These are phyloP conservation scores for Caerostris extrusa DNA, from an alignment of 1,140 invertebrate genomes.

Conservation along the genomic window DNA sequence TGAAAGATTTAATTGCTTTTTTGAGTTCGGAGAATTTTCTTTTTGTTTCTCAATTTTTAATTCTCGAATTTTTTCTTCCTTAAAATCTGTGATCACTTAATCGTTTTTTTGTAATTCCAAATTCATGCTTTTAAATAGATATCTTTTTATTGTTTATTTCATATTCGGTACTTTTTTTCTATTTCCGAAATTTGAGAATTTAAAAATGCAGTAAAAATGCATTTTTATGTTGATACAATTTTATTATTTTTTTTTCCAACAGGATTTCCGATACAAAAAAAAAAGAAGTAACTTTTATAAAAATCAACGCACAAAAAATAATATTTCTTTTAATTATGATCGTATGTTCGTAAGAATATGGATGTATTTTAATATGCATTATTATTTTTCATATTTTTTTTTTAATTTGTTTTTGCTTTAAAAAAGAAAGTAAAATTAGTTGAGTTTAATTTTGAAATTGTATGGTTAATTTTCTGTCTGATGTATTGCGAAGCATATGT, in stretches of 20 bases:
- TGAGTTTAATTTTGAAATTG: background rate
- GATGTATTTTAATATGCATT: background rate
- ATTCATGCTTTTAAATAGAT: background rate
- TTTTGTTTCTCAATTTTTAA: no score
- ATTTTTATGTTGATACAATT: no score
- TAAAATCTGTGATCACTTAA: background rate
- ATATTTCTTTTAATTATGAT: background rate
- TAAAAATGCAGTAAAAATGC: no score
- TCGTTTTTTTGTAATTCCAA: slow-evolving; percentile 47
- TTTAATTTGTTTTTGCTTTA: background rate
- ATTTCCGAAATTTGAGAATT: background rate
- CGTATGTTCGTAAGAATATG: background rate
- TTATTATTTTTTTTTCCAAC: no score
- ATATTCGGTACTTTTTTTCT: background rate
- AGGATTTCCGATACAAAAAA: no score
- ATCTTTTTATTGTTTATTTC: background rate
- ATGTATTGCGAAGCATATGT: background rate
- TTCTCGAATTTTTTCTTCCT: background rate
- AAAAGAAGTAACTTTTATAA: no score
- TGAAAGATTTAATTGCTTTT: slow-evolving; percentile 38
- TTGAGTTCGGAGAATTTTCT: background rate
- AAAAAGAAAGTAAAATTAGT: background rate
- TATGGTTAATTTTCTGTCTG: background rate
- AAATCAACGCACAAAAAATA: background rate
- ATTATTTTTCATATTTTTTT: background rate